Evolutionary conservation across 2,113 vertebrate species (phyloP), one percentile per base, ranked within the genome.

Genomic region (Passer domesticus): DNA sequence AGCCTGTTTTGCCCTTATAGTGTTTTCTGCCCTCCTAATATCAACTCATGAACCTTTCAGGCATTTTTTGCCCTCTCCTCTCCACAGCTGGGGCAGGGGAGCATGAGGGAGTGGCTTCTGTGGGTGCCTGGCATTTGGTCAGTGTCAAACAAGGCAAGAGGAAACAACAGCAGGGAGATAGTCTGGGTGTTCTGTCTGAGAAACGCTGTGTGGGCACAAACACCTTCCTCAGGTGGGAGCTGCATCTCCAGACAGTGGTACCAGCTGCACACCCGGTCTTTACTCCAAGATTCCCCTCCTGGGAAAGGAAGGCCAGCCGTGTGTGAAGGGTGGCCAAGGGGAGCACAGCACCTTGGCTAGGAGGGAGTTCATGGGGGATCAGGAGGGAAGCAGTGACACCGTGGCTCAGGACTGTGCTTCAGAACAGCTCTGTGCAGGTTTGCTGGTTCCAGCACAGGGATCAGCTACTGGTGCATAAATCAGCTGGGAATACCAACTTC

Each of bases 361-460:
- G 10, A 59, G 33, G 28, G 28, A 67, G n/a, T 46, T 70, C 4
- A 46, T 5, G n/a, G 16, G 47, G 44, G 64, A 28, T 4, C 43
- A 30, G 56, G 60, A n/a, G 30, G 35, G 56, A 43, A 67, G 35
- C 66, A n/a, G 19, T 12, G 44, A 24, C 3, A 5, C n/a, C 20
- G 2, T 1, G 30, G 14, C 41, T 41, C 16, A 6, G 77, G 6
- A 2, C 46, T 20, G 19, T 24, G 66, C 43, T 37, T 37, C 73
- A 58, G 13, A 63, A 20, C 2, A 7, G 5, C 33, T 87, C 46
- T 10, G 17, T 22, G 53, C 16, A 72, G 28, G 28, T 68, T 37
- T 49, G 28, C 59, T 58, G 4, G 0, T 59, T 47, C 67, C 7
- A 7, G 49, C 4, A 1, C 5, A 53, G 4, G 56, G 35, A 63